Evolutionary conservation across 2,888 invertebrate species (phyloP).

Genomic region (Melanophora roralis): DNA sequence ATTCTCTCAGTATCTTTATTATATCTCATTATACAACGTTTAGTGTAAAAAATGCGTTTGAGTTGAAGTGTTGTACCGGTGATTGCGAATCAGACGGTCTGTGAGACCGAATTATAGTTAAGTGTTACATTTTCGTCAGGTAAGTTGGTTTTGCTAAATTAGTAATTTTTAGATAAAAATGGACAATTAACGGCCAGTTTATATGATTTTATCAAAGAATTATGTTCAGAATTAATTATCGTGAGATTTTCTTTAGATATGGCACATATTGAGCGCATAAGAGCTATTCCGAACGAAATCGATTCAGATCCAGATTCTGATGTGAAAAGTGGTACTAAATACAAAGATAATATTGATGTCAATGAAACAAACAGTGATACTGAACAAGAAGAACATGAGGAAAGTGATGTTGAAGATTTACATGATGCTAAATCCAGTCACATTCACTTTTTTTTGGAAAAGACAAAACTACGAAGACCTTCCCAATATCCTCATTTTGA

Average conservation of each 20-base stretch:
- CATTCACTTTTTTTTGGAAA: too few species aligned
- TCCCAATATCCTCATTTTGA: constrained; percentile 8
- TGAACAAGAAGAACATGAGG: background rate
- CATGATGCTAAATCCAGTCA: constrained; percentile 32
- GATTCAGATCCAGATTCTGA: too few species aligned
- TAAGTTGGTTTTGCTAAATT: too few species aligned
- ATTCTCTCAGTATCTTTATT: constrained; percentile 15
- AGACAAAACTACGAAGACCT: background rate
- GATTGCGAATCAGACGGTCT: background rate
- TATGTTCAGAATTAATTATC: background rate
- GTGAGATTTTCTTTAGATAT: constrained; percentile 9
- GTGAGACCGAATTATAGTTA: constrained; percentile 29
- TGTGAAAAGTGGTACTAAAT: too few species aligned
- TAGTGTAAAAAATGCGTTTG: constrained; percentile 20
- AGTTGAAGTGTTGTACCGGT: constrained; percentile 16
- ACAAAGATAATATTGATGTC: background rate
- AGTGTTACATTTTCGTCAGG: too few species aligned
- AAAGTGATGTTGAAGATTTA: too few species aligned
- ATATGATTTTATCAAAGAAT: background rate
- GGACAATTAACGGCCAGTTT: background rate
- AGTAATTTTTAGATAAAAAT: too few species aligned
- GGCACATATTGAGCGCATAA: constrained; percentile 10
- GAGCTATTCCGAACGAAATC: constrained; percentile 33
- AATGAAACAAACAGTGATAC: background rate
- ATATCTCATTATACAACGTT: too few species aligned